These are phyloP conservation scores for Caenorhabditis uteleia DNA, from an alignment of 2,888 invertebrate genomes.

Conservation along the genomic window DNA sequence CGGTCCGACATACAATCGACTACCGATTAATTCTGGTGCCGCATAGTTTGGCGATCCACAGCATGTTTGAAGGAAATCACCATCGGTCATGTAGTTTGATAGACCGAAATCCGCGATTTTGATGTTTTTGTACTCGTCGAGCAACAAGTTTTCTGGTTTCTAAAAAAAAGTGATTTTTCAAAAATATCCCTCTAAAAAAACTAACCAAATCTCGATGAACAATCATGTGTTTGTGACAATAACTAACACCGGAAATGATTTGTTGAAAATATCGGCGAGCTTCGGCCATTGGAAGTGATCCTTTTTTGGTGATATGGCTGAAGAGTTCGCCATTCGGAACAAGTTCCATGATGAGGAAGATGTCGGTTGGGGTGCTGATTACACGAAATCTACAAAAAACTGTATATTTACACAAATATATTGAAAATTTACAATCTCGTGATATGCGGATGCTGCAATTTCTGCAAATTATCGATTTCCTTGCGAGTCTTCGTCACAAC, in stretches of 20 bases:
- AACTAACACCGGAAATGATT: slow-evolving; percentile 87
- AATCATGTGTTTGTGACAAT: slow-evolving; percentile 97
- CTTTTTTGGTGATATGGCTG: slow-evolving; percentile 81
- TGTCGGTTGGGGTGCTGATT: slow-evolving; percentile 98
- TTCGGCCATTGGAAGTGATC: slow-evolving; percentile 86
- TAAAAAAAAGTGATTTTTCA: slow-evolving; percentile 50
- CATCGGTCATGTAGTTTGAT: slow-evolving; percentile 99
- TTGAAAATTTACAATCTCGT: slow-evolving; percentile 81
- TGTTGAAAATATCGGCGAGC: slow-evolving; percentile 97
- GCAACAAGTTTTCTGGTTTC: slow-evolving; percentile 79
- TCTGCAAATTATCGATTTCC: slow-evolving; percentile 96
- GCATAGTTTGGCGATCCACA: slow-evolving; percentile 99
- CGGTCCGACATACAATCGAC: slow-evolving; percentile 85
- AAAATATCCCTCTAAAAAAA: not conserved
- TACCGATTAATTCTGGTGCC: slow-evolving; percentile 88
- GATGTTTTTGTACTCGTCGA: slow-evolving; percentile 77
- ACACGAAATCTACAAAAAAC: slow-evolving; percentile 78
- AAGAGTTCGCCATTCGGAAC: slow-evolving; percentile 98
- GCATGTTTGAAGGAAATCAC: slow-evolving; percentile 93
- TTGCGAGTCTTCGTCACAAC: slow-evolving; percentile 96
- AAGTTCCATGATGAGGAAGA: slow-evolving; percentile 99
- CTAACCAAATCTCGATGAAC: slow-evolving; percentile 86
- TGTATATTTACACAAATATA: slow-evolving; percentile 53
- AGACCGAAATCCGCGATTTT: slow-evolving; percentile 93
- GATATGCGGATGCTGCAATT: slow-evolving; percentile 97